Base-by-base conservation (phyloP, 2,797 vertebrate species). In the Pyrocephalus nanus region DNA sequence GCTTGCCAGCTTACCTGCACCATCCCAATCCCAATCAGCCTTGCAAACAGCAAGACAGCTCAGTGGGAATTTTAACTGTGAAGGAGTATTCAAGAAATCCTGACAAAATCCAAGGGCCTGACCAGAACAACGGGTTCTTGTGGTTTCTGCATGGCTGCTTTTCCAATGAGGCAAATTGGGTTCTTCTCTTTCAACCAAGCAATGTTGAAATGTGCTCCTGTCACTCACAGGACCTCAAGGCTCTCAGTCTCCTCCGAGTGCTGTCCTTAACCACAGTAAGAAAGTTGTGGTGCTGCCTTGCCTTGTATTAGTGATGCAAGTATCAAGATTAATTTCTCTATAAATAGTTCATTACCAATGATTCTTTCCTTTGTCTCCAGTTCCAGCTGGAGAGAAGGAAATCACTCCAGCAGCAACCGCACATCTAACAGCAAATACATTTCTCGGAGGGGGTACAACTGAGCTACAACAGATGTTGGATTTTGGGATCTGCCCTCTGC, bases 41-140 rank as follows among this genome's bases (percentile, higher is more conserved):
- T 51, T 34, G 72, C 55, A 72, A 72, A 66, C 60, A 61, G 43
- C 50, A 22, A 86, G 81, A 8, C 53, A 69, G 89, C 8, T 19
- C 69, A 65, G 38, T 15, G 72, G 72, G 85, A 93, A 79, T 89
- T 88, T 77, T 84, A 91, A 74, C 50, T 57, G 71, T 10, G 5
- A 81, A 85, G 60, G 67, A 87, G 8, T 43, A 95, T 89, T 91
- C 53, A 92, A 90, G 92, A 91, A 92, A 54, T 42, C 61, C 84
- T 74, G 48, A 80, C 67, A 71, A 87, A 93, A 82, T 54, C 69
- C 3, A 6, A 79, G 38, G 45, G 38, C 40, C 62, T 58, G 70
- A 77, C 78, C 73, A 92, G 95, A 88, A 84, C 0, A 0, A 86
- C 11, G 0, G 26, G 92, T 94, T 94, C 86, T 30, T 75, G 88